These are phyloP conservation scores for Anodontia alba DNA, from an alignment of 2,888 invertebrate species.

Conservation along the genomic window DNA sequence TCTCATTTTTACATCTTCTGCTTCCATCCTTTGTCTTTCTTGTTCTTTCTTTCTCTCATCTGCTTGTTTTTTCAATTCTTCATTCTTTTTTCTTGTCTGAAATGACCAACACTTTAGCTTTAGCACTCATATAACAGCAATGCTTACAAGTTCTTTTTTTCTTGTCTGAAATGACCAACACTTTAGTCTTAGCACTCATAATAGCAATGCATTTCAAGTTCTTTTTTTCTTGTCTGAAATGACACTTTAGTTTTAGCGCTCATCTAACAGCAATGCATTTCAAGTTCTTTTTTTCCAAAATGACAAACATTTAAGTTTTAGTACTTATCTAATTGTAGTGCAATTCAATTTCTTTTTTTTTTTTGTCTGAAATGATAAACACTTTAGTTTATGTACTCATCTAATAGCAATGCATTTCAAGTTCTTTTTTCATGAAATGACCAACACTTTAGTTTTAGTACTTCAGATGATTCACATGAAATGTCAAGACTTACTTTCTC, in stretches of 20 bases:
- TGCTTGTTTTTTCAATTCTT: constrained; percentile 68
- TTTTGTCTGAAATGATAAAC: constrained; percentile 60
- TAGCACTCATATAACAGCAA: too few relatives aligned
- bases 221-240: constrained; percentile 68
- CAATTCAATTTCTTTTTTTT: too few relatives aligned
- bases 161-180: constrained; percentile 60
- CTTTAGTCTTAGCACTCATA: not conserved
- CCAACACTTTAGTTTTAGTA: not conserved
- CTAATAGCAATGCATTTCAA: too few relatives aligned
- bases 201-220: too few relatives aligned
- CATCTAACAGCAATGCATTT: too few relatives aligned
- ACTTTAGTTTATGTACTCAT: not conserved
- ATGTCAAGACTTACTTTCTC: too few relatives aligned
- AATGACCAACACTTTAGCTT: not conserved
- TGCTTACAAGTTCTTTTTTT: too few relatives aligned
- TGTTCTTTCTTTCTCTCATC: constrained; percentile 74
- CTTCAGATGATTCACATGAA: too few relatives aligned
- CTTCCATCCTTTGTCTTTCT: constrained; percentile 68
- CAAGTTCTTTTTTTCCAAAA: constrained; percentile 71
- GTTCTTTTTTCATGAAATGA: constrained; percentile 66
- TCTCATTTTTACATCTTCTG: constrained; percentile 68
- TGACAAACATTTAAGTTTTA: constrained; percentile 23
- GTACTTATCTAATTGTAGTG: too few relatives aligned
- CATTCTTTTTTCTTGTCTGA: constrained; percentile 73
- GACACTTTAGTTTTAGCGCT: not conserved